Base-by-base conservation (phyloP, 2,888 invertebrate species). In the Drosophila anomalata region DNA sequence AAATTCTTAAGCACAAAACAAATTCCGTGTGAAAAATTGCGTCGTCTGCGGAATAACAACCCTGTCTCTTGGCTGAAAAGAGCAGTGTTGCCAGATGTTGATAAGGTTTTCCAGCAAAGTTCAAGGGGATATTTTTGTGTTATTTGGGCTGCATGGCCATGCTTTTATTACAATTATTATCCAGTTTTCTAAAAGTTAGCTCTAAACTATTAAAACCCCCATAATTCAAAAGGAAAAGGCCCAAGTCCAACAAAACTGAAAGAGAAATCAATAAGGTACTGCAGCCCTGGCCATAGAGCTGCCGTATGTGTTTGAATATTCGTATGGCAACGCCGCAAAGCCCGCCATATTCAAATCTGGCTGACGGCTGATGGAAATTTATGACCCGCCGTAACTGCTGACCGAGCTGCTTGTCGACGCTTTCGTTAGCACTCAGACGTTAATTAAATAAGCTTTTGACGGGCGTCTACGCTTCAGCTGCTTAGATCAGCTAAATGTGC, bases 401-500 rank as follows among this genome's bases (percentile, higher is more conserved):
- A 65, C 42, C 42, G 60, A 59, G 61, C 63, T 66, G 55, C 58
- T 70, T 70, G 70, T 52, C 48, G 47, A n/a, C 36, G 33, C 65
- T 52, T 79, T 62, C 57, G 57, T 71, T 84, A 75, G 58, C 85
- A 81, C 52, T 24, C 31, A 14, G 41, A 47, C 81, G 85, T 58
- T 87, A 82, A 82, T 82, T 81, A 78, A 81, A 84, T 66, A 71
- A 80, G 78, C 87, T 77, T 73, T 73, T 60, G 53, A 29, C 71
- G 51, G 63, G 55, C 58, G 69, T 61, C 63, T 67, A 39, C 54
- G 60, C 58, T 66, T 62, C 56, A 57, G 51, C 51, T 63, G 70
- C 67, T 80, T 60, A 78, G 84, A 84, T 78, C 80, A 81, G 68
- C 78, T 7, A 57, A 78, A 80, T 66, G 71, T 57, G 62, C 57